These are phyloP conservation scores for Caenorhabditis sp. DNA, from an alignment of 2,888 invertebrate species.

Conservation along the genomic window DNA sequence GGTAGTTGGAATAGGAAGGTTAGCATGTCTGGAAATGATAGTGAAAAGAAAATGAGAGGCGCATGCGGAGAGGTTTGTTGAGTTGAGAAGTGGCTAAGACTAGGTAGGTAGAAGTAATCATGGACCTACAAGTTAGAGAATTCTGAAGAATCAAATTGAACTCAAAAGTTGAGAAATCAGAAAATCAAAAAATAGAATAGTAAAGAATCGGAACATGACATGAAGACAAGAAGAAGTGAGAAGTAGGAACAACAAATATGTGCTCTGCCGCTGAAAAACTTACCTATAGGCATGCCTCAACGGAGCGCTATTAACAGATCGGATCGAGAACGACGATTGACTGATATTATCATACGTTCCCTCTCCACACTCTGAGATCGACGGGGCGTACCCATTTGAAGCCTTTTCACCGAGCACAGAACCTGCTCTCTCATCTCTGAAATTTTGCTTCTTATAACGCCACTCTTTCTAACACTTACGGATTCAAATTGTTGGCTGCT, in stretches of 20 bases:
- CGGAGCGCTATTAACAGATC: slow-evolving; percentile 74
- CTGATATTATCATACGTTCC: slow-evolving; percentile 78
- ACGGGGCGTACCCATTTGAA: slow-evolving; percentile 71
- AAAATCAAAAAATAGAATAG: slow-evolving; percentile 5
- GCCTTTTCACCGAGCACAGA: slow-evolving; percentile 68
- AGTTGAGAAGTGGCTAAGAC: background rate
- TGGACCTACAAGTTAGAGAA: background rate
- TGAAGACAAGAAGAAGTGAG: slow-evolving; percentile 26
- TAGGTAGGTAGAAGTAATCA: background rate
- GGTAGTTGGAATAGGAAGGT: slow-evolving; percentile 58
- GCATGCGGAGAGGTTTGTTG: slow-evolving; percentile 40
- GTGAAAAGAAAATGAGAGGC: slow-evolving; percentile 51
- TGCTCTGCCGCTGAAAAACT: background rate
- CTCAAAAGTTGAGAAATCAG: slow-evolving; percentile 5
- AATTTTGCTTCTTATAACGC: background rate
- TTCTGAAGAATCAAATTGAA: background rate
- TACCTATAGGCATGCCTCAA: slow-evolving; percentile 67
- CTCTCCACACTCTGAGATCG: slow-evolving; percentile 71
- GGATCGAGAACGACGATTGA: slow-evolving; percentile 78
- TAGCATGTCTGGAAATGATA: slow-evolving; percentile 64
- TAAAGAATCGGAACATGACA: background rate
- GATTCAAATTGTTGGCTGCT: slow-evolving; percentile 65
- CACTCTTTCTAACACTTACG: slow-evolving; percentile 21
- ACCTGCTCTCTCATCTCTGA: slow-evolving; percentile 74
- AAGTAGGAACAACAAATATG: background rate